Conservation (phyloP, 2,113 vertebrate species). For the Hyla sarda region DNA sequence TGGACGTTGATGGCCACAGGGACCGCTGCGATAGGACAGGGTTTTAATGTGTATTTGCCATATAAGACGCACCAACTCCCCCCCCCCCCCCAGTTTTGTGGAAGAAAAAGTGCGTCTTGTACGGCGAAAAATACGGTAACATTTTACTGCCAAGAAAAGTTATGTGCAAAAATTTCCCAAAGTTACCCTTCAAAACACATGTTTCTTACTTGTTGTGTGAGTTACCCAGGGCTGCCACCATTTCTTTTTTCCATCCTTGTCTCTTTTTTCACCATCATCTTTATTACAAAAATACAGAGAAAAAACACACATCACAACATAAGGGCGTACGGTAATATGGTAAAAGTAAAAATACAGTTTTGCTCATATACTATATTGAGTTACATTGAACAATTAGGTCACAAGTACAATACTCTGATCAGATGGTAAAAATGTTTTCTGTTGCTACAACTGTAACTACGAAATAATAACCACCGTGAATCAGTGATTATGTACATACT, state of each 20-base stretch:
- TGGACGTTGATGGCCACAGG: too few relatives aligned
- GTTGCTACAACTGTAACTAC: too few relatives aligned
- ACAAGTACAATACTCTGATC: background rate
- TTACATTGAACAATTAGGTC: background rate
- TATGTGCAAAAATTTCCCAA: background rate
- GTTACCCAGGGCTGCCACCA: conserved; percentile 74
- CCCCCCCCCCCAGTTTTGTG: too few relatives aligned
- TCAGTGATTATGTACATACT: too few relatives aligned
- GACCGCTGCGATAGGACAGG: too few relatives aligned
- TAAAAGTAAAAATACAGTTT: background rate
- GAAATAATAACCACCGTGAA: too few relatives aligned
- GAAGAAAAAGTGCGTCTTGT: too few relatives aligned
- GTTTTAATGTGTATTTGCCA: too few relatives aligned
- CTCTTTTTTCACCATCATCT: conserved; percentile 66
- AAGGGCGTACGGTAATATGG: background rate
- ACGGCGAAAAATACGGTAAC: too few relatives aligned
- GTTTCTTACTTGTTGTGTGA: conserved; percentile 65
- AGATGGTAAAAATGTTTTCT: too few relatives aligned
- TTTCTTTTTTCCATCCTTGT: conserved; percentile 64
- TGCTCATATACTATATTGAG: background rate
- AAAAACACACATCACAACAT: background rate
- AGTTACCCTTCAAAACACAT: background rate
- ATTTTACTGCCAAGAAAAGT: background rate
- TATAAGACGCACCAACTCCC: too few relatives aligned
- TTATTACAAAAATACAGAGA: background rate